Base-by-base conservation (phyloP, 1,140 invertebrate species). In the Temnothorax nylanderi region DNA sequence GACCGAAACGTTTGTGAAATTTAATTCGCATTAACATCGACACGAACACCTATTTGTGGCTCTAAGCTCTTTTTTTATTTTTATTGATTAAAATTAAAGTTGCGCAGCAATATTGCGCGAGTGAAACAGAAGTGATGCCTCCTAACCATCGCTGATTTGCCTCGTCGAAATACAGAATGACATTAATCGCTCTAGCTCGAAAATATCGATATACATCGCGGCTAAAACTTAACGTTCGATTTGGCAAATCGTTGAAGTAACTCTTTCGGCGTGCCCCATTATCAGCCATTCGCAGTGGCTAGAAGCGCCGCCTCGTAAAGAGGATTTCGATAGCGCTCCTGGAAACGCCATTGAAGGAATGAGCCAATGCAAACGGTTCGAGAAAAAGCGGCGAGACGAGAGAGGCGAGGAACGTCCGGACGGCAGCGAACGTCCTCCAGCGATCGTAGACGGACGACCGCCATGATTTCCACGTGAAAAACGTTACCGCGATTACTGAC, bases 361-460 rank as follows among this genome's bases (percentile, higher is more conserved):
- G 80, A 49, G 32, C 69, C 80, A 75, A 84, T 84, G 80, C 80
- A 84, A 84, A 84, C 80, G 80, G 54, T 74, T 26, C n/a, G 80
- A 74, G 80, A 84, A 84, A 84, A 84, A 84, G 69, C 69, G 49
- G 10, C 21, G 37, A 41, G 13, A 44, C 16, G 44, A 26, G 77
- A 8, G 34, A 69, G 21, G 56, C 16, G 76, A 67, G 62, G 34
- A 60, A 47, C 54, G 56, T 44, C 13, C 54, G 80, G 62, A 41
- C 13, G 62, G 47, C 47, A 44, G 62, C 32, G 44, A 58, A 58
- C 51, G 56, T 74, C 54, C 80, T 74, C 69, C 69, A 60, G 54
- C 69, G 69, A 74, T 84, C 54, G 69, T 56, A 84, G 56, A 75
- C 51, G 67, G 67, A 58, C 80, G 26, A 82, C 54, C 69, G n/a